Percentiles rank a stretch among this genome's conserved stretches.
Evolutionary conservation across 2,888 invertebrate species (phyloP).

Genomic region (Patella depressa): DNA sequence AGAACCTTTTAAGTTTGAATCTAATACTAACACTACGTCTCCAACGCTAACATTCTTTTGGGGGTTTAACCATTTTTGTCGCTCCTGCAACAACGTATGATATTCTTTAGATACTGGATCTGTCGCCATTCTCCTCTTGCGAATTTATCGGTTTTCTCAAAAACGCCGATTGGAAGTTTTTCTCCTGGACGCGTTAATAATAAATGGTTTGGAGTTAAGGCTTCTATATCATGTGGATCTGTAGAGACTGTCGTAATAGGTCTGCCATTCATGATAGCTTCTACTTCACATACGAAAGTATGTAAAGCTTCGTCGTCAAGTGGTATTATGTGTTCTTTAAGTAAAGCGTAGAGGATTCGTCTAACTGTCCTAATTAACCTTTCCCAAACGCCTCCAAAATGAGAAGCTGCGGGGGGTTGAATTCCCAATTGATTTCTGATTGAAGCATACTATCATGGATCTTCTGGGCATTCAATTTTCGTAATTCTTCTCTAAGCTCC

Average conservation of each 20-base stretch:
- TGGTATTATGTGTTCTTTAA: slow-evolving; percentile 21
- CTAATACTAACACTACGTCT: no score
- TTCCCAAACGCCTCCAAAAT: slow-evolving; percentile 40
- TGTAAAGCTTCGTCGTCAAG: slow-evolving; percentile 34
- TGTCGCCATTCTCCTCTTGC: slow-evolving; percentile 34
- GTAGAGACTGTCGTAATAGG: slow-evolving; percentile 31
- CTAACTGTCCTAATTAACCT: slow-evolving; percentile 33
- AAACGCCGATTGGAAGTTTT: slow-evolving; percentile 30
- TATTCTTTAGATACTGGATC: slow-evolving; percentile 39
- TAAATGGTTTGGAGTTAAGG: slow-evolving; percentile 37
- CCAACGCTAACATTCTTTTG: no score
- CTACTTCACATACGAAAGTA: slow-evolving; percentile 35
- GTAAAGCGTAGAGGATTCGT: slow-evolving; percentile 23
- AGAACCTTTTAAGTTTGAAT: no score
- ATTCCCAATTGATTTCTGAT: slow-evolving; percentile 32
- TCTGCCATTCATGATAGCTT: slow-evolving; percentile 31
- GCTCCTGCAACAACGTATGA: no score
- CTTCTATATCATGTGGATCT: slow-evolving; percentile 26
- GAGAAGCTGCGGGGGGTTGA: slow-evolving; percentile 39
- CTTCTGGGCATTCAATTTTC: slow-evolving; percentile 25
- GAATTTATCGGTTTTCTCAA: slow-evolving; percentile 30
- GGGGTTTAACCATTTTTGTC: no score
- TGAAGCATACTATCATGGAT: slow-evolving; percentile 27
- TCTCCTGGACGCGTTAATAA: slow-evolving; percentile 17
- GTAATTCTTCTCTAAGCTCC: slow-evolving; percentile 28